Base-by-base conservation (phyloP, 2,797 vertebrate genomes). In the Anolis apletophallus region DNA sequence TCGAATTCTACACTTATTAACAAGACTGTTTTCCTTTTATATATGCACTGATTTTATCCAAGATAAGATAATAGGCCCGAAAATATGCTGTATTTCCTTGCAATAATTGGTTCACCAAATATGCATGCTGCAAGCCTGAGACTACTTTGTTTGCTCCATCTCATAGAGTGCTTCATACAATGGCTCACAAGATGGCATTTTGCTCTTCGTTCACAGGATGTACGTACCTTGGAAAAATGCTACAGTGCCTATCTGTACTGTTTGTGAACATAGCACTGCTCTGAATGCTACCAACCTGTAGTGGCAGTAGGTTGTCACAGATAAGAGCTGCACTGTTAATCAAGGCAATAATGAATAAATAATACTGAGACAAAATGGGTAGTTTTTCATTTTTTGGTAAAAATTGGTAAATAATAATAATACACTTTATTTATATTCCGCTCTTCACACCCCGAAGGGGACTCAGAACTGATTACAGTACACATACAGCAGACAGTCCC, bases 251-350 rank as follows among this genome's bases (percentile, higher is more conserved):
- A 26, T 36, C 74, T 80, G 23, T 32, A 75, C 75, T 85, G 12
- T 55, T 29, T 2, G 17, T 88, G n/a, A 52, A 23, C 2, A 5
- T 6, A 67, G 84, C 69, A 87, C 34, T 4, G 59, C 50, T 73
- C 36, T 64, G 36, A 84, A 9, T 83, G 87, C 54, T 8, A 40
- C 74, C 61, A 64, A 82, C 11, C 54, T 12, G n/a, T 32, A 23
- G 34, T 46, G 40, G 69, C 1, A 50, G 26, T 73, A 8, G 73
- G 64, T 81, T 36, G 55, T 59, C 32, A 26, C n/a, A 80, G 71
- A 83, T 21, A 92, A 88, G 50, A 82, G 69, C 61, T 90, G 75
- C 83, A 81, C 34, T 74, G 71, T 76, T 84, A 95, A 93, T 93
- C 92, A 95, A 94, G 19, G 32, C 36, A 69, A 1, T 72, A 88